phyloP scores from a whole-genome alignment of 2,888 invertebrate genomes.

The Pyrrhia umbra region DNA sequence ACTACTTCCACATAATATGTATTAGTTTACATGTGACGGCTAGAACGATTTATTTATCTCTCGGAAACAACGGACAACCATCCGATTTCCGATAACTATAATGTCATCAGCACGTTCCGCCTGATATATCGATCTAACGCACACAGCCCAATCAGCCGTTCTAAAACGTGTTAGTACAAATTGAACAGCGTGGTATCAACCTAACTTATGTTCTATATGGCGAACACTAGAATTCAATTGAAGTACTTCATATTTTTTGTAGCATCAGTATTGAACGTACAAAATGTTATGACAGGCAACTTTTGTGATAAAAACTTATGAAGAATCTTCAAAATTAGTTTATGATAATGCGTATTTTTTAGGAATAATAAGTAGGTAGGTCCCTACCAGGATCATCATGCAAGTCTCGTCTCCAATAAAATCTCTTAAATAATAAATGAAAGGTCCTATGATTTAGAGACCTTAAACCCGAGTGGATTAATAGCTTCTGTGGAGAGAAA shows the following conservation, averaged over 20 bases:
- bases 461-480: not conserved
- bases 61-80: not conserved
- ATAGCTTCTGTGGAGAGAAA: not conserved
- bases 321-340: not conserved
- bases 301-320: not conserved
- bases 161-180: constrained; percentile 22
- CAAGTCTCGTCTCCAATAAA: not conserved
- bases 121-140: constrained; percentile 37
- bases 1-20: too few species aligned
- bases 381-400: not conserved
- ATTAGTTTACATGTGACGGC: too few species aligned
- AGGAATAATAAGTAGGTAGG: not conserved
- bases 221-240: too few species aligned
- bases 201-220: too few species aligned
- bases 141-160: constrained; percentile 7
- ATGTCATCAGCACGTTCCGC: constrained; percentile 7
- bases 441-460: not conserved
- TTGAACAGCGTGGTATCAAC: too few species aligned
- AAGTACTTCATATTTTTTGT: not conserved
- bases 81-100: constrained; percentile 27
- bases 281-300: not conserved
- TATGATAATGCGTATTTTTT: not conserved
- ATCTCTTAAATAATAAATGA: not conserved
- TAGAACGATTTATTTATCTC: too few species aligned
- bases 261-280: not conserved